Evolutionary conservation across 2,888 invertebrate genomes (phyloP), one percentile per base, ranked within the genome.

Genomic region (Syrphus vitripennis): DNA sequence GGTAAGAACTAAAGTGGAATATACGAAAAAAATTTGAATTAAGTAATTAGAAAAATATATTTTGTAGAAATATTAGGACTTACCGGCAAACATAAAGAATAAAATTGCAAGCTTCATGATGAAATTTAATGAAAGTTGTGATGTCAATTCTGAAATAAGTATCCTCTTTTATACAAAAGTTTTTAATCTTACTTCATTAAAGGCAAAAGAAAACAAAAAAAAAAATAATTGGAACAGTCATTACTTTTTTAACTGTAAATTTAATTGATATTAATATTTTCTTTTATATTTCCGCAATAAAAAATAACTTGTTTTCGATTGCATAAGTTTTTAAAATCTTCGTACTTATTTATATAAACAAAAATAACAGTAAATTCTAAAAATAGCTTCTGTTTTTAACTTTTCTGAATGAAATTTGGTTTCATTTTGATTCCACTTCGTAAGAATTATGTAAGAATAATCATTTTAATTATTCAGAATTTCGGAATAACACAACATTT

Each of bases 81-180:
- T 61, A 82, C 82, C 82, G 26, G 42, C 31, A 26, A 82, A 59
- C 10, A 77, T 29, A 6, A 71, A 24, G 9, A 82, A 14, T 48
- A 72, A 34, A 10, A 19, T 19, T 3, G 7, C 10, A 42, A 82
- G 59, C 34, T 77, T 82, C 82, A 82, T 82, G 6, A 45, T 71
- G 26, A 3, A 31, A n/a, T 48, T n/a, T 0, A 24, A 24, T 67
- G 3, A 4, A n/a, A 48, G 10, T n/a, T 55, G 12, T 67, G 76
- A 55, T 34, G 31, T 2, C 26, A n/a, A 7, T 12, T 7, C 0
- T 57, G 1, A n/a, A 5, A 29, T 37, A 14, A 0, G n/a, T 1
- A 26, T 29, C n/a, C n/a, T 12, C 65, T 72, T 79, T 79, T 79
- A 79, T 79, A 72, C 57, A 26, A 59, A 59, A 29, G n/a, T n/a